Evolutionary conservation across 2,797 vertebrate species (phyloP).

Genomic region (Sebastolobus altivelis): DNA sequence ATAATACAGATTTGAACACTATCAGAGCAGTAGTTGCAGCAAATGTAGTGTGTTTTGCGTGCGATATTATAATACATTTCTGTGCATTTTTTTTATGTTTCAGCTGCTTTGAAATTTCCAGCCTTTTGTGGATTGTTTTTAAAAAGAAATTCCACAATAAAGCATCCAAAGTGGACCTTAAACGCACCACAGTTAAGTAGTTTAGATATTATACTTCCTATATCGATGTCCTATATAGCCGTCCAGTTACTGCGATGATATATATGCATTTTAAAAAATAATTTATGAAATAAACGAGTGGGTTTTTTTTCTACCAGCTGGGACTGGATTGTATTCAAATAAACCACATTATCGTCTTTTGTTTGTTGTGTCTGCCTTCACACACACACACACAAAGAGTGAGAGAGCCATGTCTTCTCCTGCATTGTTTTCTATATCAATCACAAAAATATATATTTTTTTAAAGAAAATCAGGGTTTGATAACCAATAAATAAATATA

Average conservation of each 20-base stretch:
- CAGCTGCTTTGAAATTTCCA: not conserved
- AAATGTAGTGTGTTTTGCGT: constrained; percentile 1
- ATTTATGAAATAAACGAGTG: constrained; percentile 68
- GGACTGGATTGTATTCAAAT: constrained; percentile 80
- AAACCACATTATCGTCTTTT: constrained; percentile 75
- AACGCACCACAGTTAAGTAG: constrained; percentile 2
- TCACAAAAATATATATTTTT: not conserved
- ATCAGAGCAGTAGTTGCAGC: not conserved
- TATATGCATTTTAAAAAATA: constrained; percentile 36
- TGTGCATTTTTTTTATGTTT: constrained; percentile 10
- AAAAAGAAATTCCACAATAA: constrained; percentile 4
- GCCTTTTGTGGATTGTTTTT: not conserved
- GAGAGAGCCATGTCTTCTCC: constrained; percentile 21
- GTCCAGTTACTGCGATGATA: not conserved
- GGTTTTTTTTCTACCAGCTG: constrained; percentile 49
- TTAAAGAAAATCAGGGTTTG: constrained; percentile 16
- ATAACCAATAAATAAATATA: constrained; percentile 30
- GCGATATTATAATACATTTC: not conserved
- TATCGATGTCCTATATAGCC: not conserved
- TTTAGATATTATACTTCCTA: not conserved
- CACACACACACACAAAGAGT: constrained; percentile 64
- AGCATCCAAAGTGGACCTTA: not conserved
- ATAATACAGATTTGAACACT: constrained; percentile 19
- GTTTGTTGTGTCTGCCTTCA: constrained; percentile 71
- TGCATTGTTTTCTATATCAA: constrained; percentile 49